Conservation (phyloP, 2,888 invertebrate species). For the Rhamnusium bicolor region DNA sequence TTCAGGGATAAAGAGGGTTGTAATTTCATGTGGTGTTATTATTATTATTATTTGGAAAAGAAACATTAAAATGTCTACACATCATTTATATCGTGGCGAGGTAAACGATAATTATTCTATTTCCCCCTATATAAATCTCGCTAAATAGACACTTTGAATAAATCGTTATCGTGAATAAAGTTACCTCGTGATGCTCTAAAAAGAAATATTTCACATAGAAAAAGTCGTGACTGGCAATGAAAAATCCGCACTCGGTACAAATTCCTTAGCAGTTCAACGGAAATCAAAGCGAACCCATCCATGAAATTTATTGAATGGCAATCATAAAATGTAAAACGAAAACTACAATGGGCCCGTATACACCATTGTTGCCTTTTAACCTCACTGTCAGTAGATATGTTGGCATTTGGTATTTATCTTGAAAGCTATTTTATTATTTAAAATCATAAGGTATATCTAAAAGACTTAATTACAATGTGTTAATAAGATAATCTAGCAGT, state of each 20-base stretch:
- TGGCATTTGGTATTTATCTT: background rate
- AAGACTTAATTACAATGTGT: background rate
- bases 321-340: slow-evolving; percentile 29
- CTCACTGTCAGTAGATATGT: background rate
- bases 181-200: background rate
- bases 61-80: no score
- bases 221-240: slow-evolving; percentile 35
- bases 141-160: background rate
- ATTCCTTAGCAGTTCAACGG: slow-evolving; percentile 30
- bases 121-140: background rate
- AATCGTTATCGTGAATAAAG: background rate
- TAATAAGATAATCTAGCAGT: background rate
- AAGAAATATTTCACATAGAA: slow-evolving; percentile 19
- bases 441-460: background rate
- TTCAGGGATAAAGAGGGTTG: no score
- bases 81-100: background rate
- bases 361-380: slow-evolving; percentile 20
- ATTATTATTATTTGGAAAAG: no score
- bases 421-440: background rate
- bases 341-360: slow-evolving; percentile 8
- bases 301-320: slow-evolving; percentile 40
- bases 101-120: background rate
- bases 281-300: slow-evolving; percentile 39
- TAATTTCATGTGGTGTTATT: no score
- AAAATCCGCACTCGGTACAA: slow-evolving; percentile 32